These are phyloP conservation scores for Smithornis capensis DNA, from an alignment of 2,113 vertebrate species.

Conservation along the genomic window DNA sequence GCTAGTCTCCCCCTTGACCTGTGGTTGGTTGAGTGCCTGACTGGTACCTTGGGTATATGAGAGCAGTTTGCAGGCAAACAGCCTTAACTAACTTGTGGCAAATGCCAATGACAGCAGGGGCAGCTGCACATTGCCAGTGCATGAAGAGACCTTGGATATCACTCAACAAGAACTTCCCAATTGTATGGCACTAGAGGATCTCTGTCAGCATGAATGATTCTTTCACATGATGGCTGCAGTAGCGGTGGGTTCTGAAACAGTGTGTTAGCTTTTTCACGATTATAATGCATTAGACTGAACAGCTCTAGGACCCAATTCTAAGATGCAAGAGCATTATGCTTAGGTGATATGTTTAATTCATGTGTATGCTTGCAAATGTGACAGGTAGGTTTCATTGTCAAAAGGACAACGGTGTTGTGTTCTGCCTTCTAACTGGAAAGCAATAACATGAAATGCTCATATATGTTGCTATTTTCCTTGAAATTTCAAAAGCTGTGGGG, in stretches of 20 bases:
- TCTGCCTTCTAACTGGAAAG: neutral
- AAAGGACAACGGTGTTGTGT: neutral
- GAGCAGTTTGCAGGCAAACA: neutral
- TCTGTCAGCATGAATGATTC: neutral
- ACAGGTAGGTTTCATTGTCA: conserved; percentile 25
- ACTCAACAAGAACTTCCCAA: neutral
- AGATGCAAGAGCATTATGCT: conserved; percentile 5
- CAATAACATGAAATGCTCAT: neutral
- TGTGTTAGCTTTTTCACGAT: neutral
- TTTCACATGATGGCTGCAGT: neutral
- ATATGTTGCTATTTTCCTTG: neutral
- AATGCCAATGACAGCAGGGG: neutral
- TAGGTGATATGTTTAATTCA: conserved; percentile 40
- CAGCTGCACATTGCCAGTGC: neutral
- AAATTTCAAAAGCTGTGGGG: conserved; percentile 1
- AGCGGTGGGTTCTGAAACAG: neutral
- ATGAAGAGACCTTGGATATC: neutral
- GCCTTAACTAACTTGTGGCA: neutral
- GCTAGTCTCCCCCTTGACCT: neutral
- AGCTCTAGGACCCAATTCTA: neutral
- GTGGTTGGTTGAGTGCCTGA: neutral
- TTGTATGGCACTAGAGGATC: neutral
- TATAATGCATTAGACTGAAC: neutral
- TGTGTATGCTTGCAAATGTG: neutral
- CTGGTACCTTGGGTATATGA: neutral